Conservation (phyloP, 2,797 vertebrate species). For the Lophotriccus pileatus region DNA sequence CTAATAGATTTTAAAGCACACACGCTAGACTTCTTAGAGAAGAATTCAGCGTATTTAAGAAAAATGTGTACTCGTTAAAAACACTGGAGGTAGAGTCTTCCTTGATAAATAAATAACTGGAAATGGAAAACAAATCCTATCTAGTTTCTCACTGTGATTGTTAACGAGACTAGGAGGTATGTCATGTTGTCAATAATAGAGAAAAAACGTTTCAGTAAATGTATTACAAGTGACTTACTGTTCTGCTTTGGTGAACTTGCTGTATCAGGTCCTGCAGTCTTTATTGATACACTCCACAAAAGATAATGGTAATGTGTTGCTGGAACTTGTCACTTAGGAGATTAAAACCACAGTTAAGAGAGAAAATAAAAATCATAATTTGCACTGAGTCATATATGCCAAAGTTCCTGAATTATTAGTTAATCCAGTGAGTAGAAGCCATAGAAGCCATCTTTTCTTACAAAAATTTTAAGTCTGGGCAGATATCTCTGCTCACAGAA, state of each 20-base stretch:
- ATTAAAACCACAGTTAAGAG: conserved; percentile 49
- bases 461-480: conserved; percentile 20
- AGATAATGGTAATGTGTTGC: conserved; percentile 44
- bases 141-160: not conserved
- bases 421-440: conserved; percentile 28
- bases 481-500: not conserved
- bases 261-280: not conserved
- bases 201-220: not conserved
- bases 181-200: not conserved
- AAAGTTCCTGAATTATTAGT: conserved; percentile 48
- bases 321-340: conserved; percentile 53
- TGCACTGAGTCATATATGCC: not conserved
- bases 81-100: not conserved
- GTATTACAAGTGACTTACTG: not conserved
- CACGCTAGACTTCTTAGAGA: not conserved
- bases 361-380: conserved; percentile 61
- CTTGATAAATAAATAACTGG: not conserved
- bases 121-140: not conserved
- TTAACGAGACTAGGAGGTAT: not conserved
- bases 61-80: not conserved
- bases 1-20: not conserved
- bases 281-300: conserved; percentile 28
- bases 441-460: conserved; percentile 5
- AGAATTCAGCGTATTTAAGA: not conserved
- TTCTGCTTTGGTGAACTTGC: conserved; percentile 6